phyloP scores from a whole-genome alignment of 2,797 vertebrate genomes.

The Girardinus metallicus region DNA sequence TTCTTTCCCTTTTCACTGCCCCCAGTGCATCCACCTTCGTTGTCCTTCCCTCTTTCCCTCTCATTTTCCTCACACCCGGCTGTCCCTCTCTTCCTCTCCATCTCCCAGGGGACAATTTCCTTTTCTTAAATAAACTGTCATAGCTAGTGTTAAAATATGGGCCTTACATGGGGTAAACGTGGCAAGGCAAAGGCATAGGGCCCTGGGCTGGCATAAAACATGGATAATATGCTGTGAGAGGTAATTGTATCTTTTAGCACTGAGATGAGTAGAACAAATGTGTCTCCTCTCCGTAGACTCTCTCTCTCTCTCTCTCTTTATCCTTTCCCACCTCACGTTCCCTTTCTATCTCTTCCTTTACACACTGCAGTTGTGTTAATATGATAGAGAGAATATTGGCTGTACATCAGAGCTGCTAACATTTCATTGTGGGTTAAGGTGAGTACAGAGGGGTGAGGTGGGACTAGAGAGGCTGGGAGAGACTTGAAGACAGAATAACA shows the following conservation, averaged over 20 bases:
- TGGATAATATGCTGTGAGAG: slow-evolving; percentile 99
- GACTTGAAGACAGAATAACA: slow-evolving; percentile 47
- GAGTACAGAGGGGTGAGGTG: slow-evolving; percentile 24
- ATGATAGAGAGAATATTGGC: slow-evolving; percentile 99
- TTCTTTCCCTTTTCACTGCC: slow-evolving; percentile 70
- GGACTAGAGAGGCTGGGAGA: slow-evolving; percentile 32
- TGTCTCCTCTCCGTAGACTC: slow-evolving; percentile 71
- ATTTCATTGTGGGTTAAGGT: slow-evolving; percentile 61
- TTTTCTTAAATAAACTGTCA: slow-evolving; percentile 99
- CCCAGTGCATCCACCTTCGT: slow-evolving; percentile 62
- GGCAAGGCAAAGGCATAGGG: slow-evolving; percentile 78
- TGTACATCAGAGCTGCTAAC: slow-evolving; percentile 90
- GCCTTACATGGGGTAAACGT: slow-evolving; percentile 86
- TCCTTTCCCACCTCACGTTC: slow-evolving; percentile 31
- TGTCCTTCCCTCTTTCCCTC: slow-evolving; percentile 65
- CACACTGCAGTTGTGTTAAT: slow-evolving; percentile 93
- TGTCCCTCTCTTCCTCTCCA: slow-evolving; percentile 60
- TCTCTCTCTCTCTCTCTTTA: slow-evolving; percentile 26
- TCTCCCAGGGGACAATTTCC: slow-evolving; percentile 99
- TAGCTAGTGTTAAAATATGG: slow-evolving; percentile 99
- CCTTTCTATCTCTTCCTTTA: slow-evolving; percentile 65
- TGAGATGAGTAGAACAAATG: slow-evolving; percentile 99
- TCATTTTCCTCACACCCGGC: slow-evolving; percentile 50
- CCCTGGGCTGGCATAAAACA: slow-evolving; percentile 99
- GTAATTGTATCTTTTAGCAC: slow-evolving; percentile 99